Base-by-base conservation (phyloP, 92 coral and sea anemone genomes). In the Epizoanthus rinbou region DNA sequence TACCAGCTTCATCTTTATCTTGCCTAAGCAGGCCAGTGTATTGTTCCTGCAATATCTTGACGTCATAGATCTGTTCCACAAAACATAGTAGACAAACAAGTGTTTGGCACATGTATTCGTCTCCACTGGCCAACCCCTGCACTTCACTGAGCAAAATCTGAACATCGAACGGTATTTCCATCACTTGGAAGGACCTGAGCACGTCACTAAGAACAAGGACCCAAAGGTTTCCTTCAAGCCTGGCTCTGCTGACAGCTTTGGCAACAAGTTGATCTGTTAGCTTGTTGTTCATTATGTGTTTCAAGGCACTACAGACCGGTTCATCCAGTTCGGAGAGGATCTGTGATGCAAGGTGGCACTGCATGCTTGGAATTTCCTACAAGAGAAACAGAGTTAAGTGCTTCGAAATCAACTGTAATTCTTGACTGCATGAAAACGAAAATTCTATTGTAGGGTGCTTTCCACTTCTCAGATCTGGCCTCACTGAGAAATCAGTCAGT, bases 1-100 rank as follows among this genome's bases (percentile, higher is more conserved):
- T 79, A 92, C 96, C 96, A 58, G 79, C 68, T 33, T 86, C 71
- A 41, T 82, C 82, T n/a, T 72, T 79, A 28, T 79, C 90, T 39
- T 87, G 74, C 14, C 76, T 52, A 23, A 90, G 64, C 8, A 87
- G 80, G 5, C 69, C 53, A 3, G 57, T 79, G 63, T 69, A 84
- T 47, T 82, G 86, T 56, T 92, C 96, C 18, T 92, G 86, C 9
- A 87, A 24, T 18, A 92, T 84, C 85, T 92, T 92, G n/a, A 92
- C 88, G 63, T 92, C 93, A 45, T 92, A 92, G 8, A 92, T 92
- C 28, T 84, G 86, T 15, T 64, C 57, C 59, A 87, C 74, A 24
- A 64, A 68, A 13, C 86, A 45, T 47, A 92, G 5, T 33, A 92
- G 31, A 60, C 87, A 73, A 3, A 53, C 66, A 3, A 92, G 69